Percentiles rank a stretch among this genome's conserved stretches.
Evolutionary conservation across 2,888 invertebrate species (phyloP).

Genomic region (Leucania comma): DNA sequence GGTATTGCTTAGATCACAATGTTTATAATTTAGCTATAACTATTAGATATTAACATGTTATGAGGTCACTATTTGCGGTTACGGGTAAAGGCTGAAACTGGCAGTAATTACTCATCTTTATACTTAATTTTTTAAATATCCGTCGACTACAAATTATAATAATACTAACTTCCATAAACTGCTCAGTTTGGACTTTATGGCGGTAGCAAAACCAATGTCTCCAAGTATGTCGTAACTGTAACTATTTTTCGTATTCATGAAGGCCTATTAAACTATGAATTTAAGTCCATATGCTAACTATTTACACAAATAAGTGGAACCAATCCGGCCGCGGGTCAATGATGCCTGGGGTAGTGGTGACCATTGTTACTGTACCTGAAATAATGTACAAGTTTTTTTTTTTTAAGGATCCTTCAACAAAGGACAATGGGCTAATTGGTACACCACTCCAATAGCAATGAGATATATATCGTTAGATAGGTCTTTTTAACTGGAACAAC

Average conservation of each 20-base stretch:
- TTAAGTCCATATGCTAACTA: slow-evolving; percentile 80
- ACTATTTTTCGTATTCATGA: slow-evolving; percentile 64
- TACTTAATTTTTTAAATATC: slow-evolving; percentile 57
- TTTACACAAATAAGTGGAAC: slow-evolving; percentile 75
- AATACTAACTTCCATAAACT: slow-evolving; percentile 62
- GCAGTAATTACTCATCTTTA: slow-evolving; percentile 70
- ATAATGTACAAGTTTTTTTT: slow-evolving; percentile 11
- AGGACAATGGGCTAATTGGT: no score
- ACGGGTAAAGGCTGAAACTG: slow-evolving; percentile 73
- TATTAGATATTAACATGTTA: slow-evolving; percentile 61
- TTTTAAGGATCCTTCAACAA: background rate
- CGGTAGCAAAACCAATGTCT: slow-evolving; percentile 57
- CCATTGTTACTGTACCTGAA: slow-evolving; percentile 85
- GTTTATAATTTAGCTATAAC: slow-evolving; percentile 63
- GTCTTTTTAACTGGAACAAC: no score
- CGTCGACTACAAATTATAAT: slow-evolving; percentile 59
- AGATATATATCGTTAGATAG: no score
- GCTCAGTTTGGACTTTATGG: slow-evolving; percentile 63
- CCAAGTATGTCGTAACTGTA: slow-evolving; percentile 51
- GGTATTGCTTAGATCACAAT: slow-evolving; percentile 58
- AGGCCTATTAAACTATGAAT: slow-evolving; percentile 71
- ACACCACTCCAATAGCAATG: no score
- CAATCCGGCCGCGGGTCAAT: slow-evolving; percentile 82
- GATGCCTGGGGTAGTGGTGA: slow-evolving; percentile 86
- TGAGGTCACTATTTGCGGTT: slow-evolving; percentile 66